phyloP scores from a whole-genome alignment of 92 coral and sea anemone genomes.

The Montipora capitata region DNA sequence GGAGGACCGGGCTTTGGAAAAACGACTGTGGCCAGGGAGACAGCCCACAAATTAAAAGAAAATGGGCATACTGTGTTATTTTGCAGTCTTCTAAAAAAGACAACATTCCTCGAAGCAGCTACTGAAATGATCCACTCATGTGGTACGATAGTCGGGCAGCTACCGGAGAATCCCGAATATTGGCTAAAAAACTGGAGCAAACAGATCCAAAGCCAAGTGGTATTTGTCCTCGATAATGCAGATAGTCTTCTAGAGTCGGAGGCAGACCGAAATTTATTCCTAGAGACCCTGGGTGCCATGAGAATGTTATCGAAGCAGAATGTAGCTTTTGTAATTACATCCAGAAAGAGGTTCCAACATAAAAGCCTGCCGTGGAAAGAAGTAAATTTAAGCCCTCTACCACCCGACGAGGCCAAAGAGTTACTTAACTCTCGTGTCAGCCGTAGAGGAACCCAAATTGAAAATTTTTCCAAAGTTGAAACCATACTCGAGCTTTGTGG shows the following conservation, averaged over 20 bases:
- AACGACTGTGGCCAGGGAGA: conserved; percentile 35
- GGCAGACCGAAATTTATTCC: neutral
- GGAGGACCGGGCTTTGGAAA: conserved; percentile 72
- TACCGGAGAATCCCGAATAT: conserved; percentile 35
- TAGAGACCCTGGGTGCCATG: conserved; percentile 25
- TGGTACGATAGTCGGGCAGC: conserved; percentile 17
- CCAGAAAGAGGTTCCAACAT: conserved; percentile 7
- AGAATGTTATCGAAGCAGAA: conserved; percentile 30
- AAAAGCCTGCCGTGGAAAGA: neutral
- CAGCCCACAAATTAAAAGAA: conserved; percentile 26
- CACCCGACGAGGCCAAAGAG: neutral
- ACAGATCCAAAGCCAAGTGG: neutral
- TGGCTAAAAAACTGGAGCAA: conserved; percentile 62
- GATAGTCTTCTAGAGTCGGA: conserved; percentile 39
- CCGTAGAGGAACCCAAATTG: neutral
- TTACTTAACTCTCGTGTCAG: conserved; percentile 1
- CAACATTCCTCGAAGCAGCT: conserved; percentile 24
- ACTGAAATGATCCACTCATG: conserved; percentile 31
- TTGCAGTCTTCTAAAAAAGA: conserved; percentile 21
- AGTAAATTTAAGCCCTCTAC: neutral
- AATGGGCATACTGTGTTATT: conserved; percentile 11
- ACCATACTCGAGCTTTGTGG: conserved; percentile 62
- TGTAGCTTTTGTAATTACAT: conserved; percentile 39
- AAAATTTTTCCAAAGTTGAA: neutral
- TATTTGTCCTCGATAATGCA: conserved; percentile 50